A percentile compares a stretch with the other conserved stretches of the same genome.
These are phyloP conservation scores for Hipparchia semele DNA, from an alignment of 2,888 invertebrate species.

Conservation along the genomic window DNA sequence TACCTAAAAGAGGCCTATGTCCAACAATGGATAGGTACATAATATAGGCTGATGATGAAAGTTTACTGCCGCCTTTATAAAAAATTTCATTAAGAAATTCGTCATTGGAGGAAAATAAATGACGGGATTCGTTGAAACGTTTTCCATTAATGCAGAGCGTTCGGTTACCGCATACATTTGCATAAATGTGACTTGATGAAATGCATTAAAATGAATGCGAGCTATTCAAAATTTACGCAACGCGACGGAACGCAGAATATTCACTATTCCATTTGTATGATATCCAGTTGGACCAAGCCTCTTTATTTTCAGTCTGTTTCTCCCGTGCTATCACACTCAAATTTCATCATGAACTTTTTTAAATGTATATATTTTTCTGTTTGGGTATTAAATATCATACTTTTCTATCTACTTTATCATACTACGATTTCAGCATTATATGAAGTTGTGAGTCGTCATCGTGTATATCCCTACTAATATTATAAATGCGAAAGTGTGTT, in stretches of 20 bases:
- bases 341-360: background rate
- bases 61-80: background rate
- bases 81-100: constrained; percentile 2
- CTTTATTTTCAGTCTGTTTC: background rate
- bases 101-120: constrained; percentile 3
- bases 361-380: too few species aligned
- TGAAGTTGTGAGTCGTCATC: too few species aligned
- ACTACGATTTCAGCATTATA: too few species aligned
- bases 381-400: too few species aligned
- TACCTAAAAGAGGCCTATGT: too few species aligned
- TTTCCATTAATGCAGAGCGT: constrained; percentile 14
- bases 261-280: background rate
- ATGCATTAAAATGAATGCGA: constrained; percentile 19
- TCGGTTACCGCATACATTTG: constrained; percentile 19
- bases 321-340: background rate
- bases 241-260: background rate
- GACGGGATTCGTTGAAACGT: constrained; percentile 14
- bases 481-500: too few species aligned
- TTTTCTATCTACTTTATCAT: too few species aligned
- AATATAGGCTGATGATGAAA: too few species aligned
- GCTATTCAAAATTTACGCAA: constrained; percentile 17
- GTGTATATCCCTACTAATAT: too few species aligned
- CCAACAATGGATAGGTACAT: too few species aligned
- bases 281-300: background rate
- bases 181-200: constrained; percentile 22